Percentiles rank a stretch among this genome's conserved stretches.
Evolutionary conservation across 2,797 vertebrate species (phyloP).

Genomic region (Galaxias olidus): DNA sequence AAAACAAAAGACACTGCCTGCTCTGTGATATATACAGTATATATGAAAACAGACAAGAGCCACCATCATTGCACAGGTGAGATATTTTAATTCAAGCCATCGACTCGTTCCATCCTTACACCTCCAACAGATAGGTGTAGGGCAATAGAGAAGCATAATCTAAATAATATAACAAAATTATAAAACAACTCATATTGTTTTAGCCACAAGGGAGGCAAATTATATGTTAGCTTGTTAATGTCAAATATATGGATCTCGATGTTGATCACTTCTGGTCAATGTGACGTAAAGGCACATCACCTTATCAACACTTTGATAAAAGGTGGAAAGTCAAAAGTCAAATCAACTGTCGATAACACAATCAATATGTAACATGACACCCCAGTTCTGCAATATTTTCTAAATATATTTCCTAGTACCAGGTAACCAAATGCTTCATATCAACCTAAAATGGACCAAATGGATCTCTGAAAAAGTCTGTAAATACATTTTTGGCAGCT

Average conservation of each 20-base stretch:
- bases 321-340: constrained; percentile 12
- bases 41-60: constrained; percentile 38
- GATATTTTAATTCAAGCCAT: constrained; percentile 73
- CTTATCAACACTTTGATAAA: constrained; percentile 15
- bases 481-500: too few species aligned
- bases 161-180: background rate
- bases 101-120: constrained; percentile 35
- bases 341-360: constrained; percentile 10
- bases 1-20: too few species aligned
- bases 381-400: too few species aligned
- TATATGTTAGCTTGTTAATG: constrained; percentile 15
- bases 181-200: constrained; percentile 1
- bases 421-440: too few species aligned
- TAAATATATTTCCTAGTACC: too few species aligned
- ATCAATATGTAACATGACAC: background rate
- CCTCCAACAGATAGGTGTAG: constrained; percentile 21
- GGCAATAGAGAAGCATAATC: constrained; percentile 1
- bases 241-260: background rate
- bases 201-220: background rate
- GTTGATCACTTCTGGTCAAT: constrained; percentile 5
- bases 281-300: constrained; percentile 31
- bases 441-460: too few species aligned
- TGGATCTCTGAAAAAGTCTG: too few species aligned
- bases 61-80: constrained; percentile 53
- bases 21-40: constrained; percentile 4